Evolutionary conservation across 2,797 vertebrate species (phyloP), one percentile per base, ranked within the genome.

Genomic region (Sus cebifrons): DNA sequence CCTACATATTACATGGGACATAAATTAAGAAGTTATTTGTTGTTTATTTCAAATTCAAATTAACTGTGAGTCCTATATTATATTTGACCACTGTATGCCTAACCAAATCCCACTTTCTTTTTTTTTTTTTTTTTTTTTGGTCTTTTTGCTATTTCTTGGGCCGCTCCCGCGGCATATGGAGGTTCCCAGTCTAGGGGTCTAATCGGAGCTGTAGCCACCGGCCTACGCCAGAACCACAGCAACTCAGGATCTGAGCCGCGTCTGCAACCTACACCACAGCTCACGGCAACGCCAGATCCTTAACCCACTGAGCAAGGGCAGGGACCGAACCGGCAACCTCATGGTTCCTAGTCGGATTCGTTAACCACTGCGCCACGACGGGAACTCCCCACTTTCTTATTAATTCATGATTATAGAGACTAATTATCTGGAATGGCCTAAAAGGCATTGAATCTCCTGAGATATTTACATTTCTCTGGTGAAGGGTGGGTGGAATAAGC

Each of bases 31-130:
- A 68, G 67, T 20, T 65, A 58, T 87, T 86, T 56, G 21, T 3
- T 71, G 1, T 64, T 84, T 49, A 44, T 32, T 11, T 82, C 56
- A 84, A 96, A 87, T 95, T 94, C 27, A 71, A 95, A 56, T 81
- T 32, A 77, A 85, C 36, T 77, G 0, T 54, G 62, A 91, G 7
- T 64, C 27, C 58, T 84, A 1, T 74, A 56, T 93, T 89, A 21
- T 23, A 25, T 67, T 10, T 91, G 29, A 1, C 9, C 70, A 13
- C 0, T 49, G 18, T 44, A 49, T 9, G 77, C 7, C 18, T 7
- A 44, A 7, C 2, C 23, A 73, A 82, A 54, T 3, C 16, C 44
- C 36, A 29, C 10, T 78, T 86, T 70, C 3, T 49, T 87, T 32
- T 32, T 32, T 32, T 32, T 32, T 78, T 86, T 70, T 2, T 49